Evolutionary conservation across 2,113 vertebrate species (phyloP).

Genomic region (Plotosus lineatus): DNA sequence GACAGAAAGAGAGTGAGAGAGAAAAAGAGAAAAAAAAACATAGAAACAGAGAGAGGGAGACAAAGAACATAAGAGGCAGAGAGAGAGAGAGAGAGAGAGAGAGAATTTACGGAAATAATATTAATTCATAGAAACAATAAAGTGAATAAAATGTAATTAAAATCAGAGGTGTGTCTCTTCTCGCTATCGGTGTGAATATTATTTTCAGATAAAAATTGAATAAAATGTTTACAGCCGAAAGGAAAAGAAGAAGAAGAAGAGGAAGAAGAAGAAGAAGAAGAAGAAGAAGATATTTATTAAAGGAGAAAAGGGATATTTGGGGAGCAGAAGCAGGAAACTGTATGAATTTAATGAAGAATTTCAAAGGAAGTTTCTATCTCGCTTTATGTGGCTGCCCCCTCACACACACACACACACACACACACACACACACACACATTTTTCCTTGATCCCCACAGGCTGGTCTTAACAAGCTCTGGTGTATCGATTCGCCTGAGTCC

Average conservation of each 20-base stretch:
- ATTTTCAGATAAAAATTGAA: neutral
- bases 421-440: neutral
- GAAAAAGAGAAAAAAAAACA: neutral
- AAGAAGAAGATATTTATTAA: too few relatives aligned
- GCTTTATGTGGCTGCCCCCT: neutral
- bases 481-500: constrained; percentile 28
- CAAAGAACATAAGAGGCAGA: neutral
- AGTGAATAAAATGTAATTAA: neutral
- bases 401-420: neutral
- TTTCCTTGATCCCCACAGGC: neutral
- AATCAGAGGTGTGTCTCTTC: neutral
- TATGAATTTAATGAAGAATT: neutral
- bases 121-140: neutral
- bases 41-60: neutral
- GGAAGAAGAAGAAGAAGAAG: too few relatives aligned
- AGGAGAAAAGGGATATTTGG: neutral
- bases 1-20: neutral
- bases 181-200: neutral
- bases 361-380: neutral
- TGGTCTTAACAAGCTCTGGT: neutral
- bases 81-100: neutral
- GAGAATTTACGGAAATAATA: neutral
- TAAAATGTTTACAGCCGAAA: too few relatives aligned
- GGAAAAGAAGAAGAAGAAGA: too few relatives aligned
- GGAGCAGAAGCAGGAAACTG: neutral